Evolutionary conservation across 2,113 vertebrate species (phyloP).

Genomic region (Sorex araneus): DNA sequence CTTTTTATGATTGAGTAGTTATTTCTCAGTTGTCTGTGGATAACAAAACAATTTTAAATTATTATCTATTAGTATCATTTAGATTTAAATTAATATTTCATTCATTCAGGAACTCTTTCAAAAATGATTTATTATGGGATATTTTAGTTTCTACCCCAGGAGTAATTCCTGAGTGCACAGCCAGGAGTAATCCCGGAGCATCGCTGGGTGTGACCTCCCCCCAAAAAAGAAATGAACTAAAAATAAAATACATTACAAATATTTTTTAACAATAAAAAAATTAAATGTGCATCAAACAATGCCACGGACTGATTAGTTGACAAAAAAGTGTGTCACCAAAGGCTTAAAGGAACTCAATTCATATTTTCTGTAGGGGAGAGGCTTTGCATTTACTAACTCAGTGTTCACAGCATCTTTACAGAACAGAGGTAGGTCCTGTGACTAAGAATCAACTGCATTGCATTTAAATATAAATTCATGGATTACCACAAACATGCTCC

Average conservation of each 20-base stretch:
- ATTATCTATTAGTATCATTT: background rate
- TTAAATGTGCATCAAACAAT: constrained; percentile 46
- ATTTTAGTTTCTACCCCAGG: background rate
- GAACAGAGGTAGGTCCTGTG: background rate
- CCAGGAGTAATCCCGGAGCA: no score
- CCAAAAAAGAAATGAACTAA: no score
- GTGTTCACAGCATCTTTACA: background rate
- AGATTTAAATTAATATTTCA: constrained; percentile 7
- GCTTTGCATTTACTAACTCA: background rate
- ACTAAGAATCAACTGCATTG: constrained; percentile 5
- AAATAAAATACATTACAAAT: no score
- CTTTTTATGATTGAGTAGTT: constrained; percentile 15
- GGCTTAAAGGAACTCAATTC: background rate
- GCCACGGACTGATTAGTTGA: background rate
- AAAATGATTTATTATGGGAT: background rate
- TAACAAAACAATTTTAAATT: background rate
- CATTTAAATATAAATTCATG: background rate
- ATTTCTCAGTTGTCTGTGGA: background rate
- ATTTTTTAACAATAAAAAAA: no score
- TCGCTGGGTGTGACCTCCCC: no score
- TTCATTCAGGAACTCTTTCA: background rate
- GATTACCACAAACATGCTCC: background rate
- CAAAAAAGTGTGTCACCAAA: constrained; percentile 42
- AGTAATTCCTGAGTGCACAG: no score
- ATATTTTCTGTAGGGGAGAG: background rate